phyloP scores from a whole-genome alignment of 2,113 vertebrate species.

The Ctenodactylus gundi region DNA sequence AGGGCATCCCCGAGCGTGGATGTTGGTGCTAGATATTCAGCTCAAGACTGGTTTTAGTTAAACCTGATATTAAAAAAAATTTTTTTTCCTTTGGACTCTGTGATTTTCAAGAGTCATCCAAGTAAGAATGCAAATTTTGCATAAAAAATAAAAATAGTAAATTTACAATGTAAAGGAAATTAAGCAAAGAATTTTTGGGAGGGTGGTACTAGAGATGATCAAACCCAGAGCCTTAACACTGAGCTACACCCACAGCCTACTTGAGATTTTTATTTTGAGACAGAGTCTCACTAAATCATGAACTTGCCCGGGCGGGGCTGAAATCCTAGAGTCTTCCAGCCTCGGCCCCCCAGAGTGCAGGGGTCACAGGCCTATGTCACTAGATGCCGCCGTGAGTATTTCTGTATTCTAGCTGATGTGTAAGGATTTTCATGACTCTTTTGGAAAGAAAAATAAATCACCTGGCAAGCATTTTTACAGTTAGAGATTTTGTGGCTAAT shows the following conservation, averaged over 20 bases:
- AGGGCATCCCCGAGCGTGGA: neutral
- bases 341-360: too few relatives aligned
- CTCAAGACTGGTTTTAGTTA: neutral
- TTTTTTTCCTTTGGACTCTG: neutral
- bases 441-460: neutral
- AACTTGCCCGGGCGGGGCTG: too few relatives aligned
- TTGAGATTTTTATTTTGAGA: too few relatives aligned
- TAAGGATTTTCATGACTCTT: neutral
- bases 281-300: too few relatives aligned
- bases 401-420: neutral
- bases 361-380: too few relatives aligned
- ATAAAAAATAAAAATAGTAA: neutral
- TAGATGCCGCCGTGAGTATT: too few relatives aligned
- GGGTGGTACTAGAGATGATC: too few relatives aligned
- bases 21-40: neutral
- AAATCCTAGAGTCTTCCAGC: too few relatives aligned
- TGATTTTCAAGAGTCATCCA: neutral
- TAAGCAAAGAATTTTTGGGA: neutral
- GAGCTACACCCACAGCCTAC: too few relatives aligned
- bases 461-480: neutral
- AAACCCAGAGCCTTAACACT: too few relatives aligned
- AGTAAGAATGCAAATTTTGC: neutral
- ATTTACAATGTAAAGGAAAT: conserved; percentile 19
- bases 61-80: neutral
- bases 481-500: neutral